Percentiles rank a stretch among this genome's conserved stretches.
phyloP scores from a whole-genome alignment of 2,888 invertebrate genomes.

The Odontomyia ornata region DNA sequence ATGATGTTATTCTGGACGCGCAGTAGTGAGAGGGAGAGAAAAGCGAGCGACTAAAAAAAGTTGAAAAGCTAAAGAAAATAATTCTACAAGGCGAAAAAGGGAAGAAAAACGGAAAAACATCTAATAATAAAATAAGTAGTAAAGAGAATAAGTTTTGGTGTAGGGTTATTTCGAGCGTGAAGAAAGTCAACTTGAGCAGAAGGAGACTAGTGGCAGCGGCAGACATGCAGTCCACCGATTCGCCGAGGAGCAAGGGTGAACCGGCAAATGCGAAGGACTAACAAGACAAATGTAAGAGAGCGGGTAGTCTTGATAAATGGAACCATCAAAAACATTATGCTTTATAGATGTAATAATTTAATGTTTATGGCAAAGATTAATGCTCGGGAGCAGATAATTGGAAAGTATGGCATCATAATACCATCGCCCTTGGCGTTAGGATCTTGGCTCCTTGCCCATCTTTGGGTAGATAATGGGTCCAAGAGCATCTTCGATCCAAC shows the following conservation, averaged over 20 bases:
- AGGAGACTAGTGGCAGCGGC: background rate
- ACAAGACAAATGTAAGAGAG: constrained; percentile 35
- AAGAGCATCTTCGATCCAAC: too few relatives aligned
- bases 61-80: constrained; percentile 40
- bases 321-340: constrained; percentile 54
- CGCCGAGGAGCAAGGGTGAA: background rate
- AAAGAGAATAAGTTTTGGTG: constrained; percentile 18
- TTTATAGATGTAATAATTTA: constrained; percentile 55
- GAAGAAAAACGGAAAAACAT: constrained; percentile 25
- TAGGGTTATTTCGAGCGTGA: constrained; percentile 11
- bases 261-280: background rate
- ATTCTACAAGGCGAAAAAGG: background rate
- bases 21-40: background rate
- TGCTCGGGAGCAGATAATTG: constrained; percentile 47
- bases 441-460: background rate
- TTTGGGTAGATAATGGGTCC: background rate
- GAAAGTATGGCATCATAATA: constrained; percentile 33
- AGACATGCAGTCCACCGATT: background rate
- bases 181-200: constrained; percentile 4
- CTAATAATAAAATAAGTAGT: constrained; percentile 12
- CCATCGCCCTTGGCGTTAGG: background rate
- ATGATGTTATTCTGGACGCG: background rate
- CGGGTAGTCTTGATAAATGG: constrained; percentile 53
- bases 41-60: constrained; percentile 16
- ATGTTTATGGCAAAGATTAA: constrained; percentile 55